Evolutionary conservation across 2,113 vertebrate genomes (phyloP).

Genomic region (Oryzias celebensis): DNA sequence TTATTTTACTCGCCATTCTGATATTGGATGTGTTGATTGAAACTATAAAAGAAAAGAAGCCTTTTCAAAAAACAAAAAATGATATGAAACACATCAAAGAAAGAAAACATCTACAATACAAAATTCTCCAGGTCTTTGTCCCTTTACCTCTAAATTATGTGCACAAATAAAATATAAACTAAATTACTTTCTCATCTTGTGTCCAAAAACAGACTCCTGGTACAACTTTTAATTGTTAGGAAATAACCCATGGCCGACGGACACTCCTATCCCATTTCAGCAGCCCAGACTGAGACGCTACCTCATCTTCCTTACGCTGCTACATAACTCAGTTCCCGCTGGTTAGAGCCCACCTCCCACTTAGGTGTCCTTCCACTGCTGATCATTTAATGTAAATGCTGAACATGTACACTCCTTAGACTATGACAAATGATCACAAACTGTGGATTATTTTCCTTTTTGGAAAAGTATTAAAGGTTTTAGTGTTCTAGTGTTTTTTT

Average conservation of each 20-base stretch:
- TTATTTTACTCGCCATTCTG: no score
- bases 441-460: no score
- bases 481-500: no score
- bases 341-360: conserved; percentile 33
- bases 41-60: no score
- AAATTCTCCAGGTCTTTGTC: no score
- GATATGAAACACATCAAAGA: no score
- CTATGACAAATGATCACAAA: no score
- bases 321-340: conserved; percentile 36
- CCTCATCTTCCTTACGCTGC: conserved; percentile 56
- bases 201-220: conserved; percentile 8
- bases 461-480: no score
- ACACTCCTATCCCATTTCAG: conserved; percentile 65
- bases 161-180: conserved; percentile 1
- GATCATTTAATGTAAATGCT: conserved; percentile 5
- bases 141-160: not conserved
- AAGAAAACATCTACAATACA: no score
- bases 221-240: conserved; percentile 32
- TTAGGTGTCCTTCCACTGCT: conserved; percentile 33
- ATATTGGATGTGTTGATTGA: no score
- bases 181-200: not conserved
- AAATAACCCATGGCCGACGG: conserved; percentile 28
- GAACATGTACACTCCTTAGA: no score
- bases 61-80: no score
- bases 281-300: conserved; percentile 60